phyloP scores from a whole-genome alignment of 64 coral and sea anemone genomes.

The Stichodactyla helianthus region DNA sequence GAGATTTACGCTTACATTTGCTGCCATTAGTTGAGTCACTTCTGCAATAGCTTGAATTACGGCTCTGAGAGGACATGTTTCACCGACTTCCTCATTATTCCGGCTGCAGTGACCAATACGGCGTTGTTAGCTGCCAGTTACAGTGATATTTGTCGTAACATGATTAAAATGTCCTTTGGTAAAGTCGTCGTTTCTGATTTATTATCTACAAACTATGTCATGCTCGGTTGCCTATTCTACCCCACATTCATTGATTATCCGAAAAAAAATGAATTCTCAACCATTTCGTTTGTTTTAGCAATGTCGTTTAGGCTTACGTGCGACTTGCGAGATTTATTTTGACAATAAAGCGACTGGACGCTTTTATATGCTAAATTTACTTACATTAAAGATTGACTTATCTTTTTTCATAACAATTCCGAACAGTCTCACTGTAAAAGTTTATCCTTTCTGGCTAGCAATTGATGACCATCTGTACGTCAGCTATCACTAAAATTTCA shows the following conservation, averaged over 20 bases:
- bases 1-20: neutral
- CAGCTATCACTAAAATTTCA: neutral
- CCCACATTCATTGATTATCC: no score
- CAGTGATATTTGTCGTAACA: no score
- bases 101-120: no score
- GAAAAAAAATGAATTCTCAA: neutral
- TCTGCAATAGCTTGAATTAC: neutral
- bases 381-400: conserved; percentile 9
- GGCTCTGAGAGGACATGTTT: neutral
- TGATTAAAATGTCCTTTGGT: no score
- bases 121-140: no score
- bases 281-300: neutral
- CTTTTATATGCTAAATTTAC: conserved; percentile 20
- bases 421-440: neutral
- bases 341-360: conserved; percentile 11
- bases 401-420: neutral
- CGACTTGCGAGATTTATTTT: neutral
- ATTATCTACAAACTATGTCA: no score
- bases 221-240: no score
- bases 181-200: no score
- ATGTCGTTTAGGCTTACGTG: neutral
- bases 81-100: neutral
- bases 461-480: neutral
- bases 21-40: neutral
- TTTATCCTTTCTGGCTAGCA: neutral